These are phyloP conservation scores for Plagodis pulveraria DNA, from an alignment of 2,888 invertebrate species.

Conservation along the genomic window DNA sequence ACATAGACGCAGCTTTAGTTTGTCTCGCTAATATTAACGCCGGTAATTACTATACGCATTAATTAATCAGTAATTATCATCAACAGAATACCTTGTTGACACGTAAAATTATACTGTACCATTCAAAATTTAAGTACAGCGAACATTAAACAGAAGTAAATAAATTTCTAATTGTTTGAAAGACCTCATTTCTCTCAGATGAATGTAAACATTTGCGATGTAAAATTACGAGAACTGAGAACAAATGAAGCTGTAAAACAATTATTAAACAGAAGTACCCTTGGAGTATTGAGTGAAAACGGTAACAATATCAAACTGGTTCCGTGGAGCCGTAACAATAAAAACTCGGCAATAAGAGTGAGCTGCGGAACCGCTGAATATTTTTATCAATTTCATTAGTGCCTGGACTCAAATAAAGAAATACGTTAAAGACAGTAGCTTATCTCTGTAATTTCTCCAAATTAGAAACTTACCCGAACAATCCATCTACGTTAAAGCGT, in stretches of 20 bases:
- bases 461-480: too few species aligned
- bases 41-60: too few species aligned
- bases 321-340: constrained; percentile 33
- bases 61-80: constrained; percentile 6
- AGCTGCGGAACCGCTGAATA: constrained; percentile 38
- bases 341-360: constrained; percentile 43
- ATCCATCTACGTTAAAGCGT: too few species aligned
- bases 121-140: constrained; percentile 33
- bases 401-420: constrained; percentile 38
- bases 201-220: constrained; percentile 32
- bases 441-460: background rate
- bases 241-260: constrained; percentile 27
- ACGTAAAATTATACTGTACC: constrained; percentile 23
- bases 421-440: constrained; percentile 13
- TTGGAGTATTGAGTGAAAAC: constrained; percentile 22
- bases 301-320: constrained; percentile 32
- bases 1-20: too few species aligned
- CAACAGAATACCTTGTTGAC: constrained; percentile 25
- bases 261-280: constrained; percentile 26
- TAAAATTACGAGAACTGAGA: constrained; percentile 28
- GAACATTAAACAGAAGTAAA: constrained; percentile 32
- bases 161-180: constrained; percentile 38
- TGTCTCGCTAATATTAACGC: too few species aligned
- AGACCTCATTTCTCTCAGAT: constrained; percentile 31
- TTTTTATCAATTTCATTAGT: constrained; percentile 62